phyloP scores from a whole-genome alignment of 53 echinoderm and acorn worm genomes.

The Hippasteria phrygiana region DNA sequence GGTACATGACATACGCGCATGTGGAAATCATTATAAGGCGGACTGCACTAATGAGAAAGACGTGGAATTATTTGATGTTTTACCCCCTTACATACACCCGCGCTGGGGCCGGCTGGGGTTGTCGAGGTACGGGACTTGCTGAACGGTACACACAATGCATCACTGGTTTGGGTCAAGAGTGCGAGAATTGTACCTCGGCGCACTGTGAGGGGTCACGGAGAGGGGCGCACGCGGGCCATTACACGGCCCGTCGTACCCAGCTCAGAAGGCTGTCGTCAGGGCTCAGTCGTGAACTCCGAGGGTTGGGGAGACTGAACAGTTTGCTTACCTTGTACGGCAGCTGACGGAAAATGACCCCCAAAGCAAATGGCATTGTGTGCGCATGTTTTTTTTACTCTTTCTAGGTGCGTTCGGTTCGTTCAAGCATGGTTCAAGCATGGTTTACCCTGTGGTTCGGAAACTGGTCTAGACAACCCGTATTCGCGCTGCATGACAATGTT shows the following conservation, averaged over 20 bases:
- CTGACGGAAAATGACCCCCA: not conserved
- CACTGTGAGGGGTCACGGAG: slow-evolving; percentile 53
- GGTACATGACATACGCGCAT: not conserved
- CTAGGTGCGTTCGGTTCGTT: not conserved
- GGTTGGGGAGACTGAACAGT: not conserved
- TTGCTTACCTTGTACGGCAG: not conserved
- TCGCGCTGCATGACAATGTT: not conserved
- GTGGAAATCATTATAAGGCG: slow-evolving; percentile 2
- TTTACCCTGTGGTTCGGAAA: not conserved
- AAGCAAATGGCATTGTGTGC: not conserved
- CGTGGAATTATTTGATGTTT: too few species aligned
- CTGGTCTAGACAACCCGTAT: not conserved
- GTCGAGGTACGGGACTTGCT: not conserved
- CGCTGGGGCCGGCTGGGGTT: not conserved
- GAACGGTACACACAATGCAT: slow-evolving; percentile 1
- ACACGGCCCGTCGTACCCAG: slow-evolving; percentile 53
- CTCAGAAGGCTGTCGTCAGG: slow-evolving; percentile 4
- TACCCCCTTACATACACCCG: not conserved
- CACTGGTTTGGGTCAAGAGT: slow-evolving; percentile 54
- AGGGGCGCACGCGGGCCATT: slow-evolving; percentile 56
- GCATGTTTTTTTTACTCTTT: not conserved
- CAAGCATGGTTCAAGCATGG: not conserved
- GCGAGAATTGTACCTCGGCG: slow-evolving; percentile 17
- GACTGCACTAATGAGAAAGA: too few species aligned
- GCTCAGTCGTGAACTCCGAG: not conserved